Percentiles rank a stretch among this genome's conserved stretches.
phyloP scores from a whole-genome alignment of 2,888 invertebrate species.

The Venustoraphidia nigricollis region DNA sequence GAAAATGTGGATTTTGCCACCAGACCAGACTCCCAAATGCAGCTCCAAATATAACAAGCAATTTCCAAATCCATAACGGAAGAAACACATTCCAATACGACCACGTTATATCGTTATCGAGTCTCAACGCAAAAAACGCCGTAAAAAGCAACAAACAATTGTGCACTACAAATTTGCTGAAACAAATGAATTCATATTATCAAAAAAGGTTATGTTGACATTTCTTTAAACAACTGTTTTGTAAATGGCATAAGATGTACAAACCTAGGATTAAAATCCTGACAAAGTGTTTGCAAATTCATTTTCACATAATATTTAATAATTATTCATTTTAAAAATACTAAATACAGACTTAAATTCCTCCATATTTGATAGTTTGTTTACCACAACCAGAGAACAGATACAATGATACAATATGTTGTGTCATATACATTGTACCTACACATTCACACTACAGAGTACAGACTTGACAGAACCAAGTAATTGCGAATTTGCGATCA shows the following conservation, averaged over 20 bases:
- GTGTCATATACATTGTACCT: too few relatives aligned
- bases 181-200: conserved; percentile 22
- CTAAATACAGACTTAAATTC: too few relatives aligned
- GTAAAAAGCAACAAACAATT: conserved; percentile 84
- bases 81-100: conserved; percentile 93
- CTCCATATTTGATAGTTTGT: too few relatives aligned
- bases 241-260: conserved; percentile 7
- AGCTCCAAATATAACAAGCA: conserved; percentile 78
- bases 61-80: conserved; percentile 97
- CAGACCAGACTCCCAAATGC: conserved; percentile 86
- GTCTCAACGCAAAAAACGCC: conserved; percentile 72
- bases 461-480: too few relatives aligned
- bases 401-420: too few relatives aligned
- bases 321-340: too few relatives aligned
- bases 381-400: too few relatives aligned
- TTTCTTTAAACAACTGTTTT: not conserved
- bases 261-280: conserved; percentile 87
- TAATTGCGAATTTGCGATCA: too few relatives aligned
- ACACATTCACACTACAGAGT: too few relatives aligned
- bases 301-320: conserved; percentile 28
- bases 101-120: conserved; percentile 82
- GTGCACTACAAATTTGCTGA: conserved; percentile 94
- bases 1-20: conserved; percentile 92
- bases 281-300: conserved; percentile 79
- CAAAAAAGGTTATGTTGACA: not conserved